Base-by-base conservation (phyloP, 92 coral and sea anemone species). In the Umimayanthus kanabou region DNA sequence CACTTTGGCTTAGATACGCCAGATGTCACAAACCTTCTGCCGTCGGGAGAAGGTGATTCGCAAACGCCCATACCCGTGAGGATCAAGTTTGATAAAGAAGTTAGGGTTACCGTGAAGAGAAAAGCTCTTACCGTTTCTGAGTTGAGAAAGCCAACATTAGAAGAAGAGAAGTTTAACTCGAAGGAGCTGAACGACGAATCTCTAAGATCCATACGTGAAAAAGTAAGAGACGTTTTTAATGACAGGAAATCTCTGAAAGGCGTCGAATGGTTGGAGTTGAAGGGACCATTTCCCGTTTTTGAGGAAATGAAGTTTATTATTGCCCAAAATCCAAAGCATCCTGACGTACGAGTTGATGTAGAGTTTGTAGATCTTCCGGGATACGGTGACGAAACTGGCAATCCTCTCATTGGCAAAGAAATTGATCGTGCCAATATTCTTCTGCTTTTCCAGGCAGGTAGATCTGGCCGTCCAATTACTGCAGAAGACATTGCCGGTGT, bases 291-390 rank as follows among this genome's bases (percentile, higher is more conserved):
- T 69, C 93, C 91, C 28, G 91, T 91, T 20, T 91, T 91, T 42
- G 20, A 1, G 1, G 0, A 47, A 7, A 53, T 91, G 42, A 85
- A 88, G 69, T 15, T 67, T 55, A 39, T 73, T 20, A 16, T 86
- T 22, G 75, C 73, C 74, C 53, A 78, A 65, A 58, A 61, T 40
- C 72, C 82, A 2, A 81, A 79, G 16, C 86, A 88, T 64, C 89
- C 80, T 11, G 85, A 84, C 45, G 42, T 91, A 55, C 86, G 85
- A 20, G 91, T 91, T 25, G 93, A 91, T 85, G 89, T 91, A 20
- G 87, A 91, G 40, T 85, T 91, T 45, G 85, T 91, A 4, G 93
- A 91, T 73, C 73, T 91, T 4, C 93, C 93, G 7, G 93, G 93
- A 23, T 30, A 40, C 8, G 93, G 93, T 25, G 91, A 80, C 37